Percentiles rank a stretch among this genome's conserved stretches.
phyloP scores from a whole-genome alignment of 2,888 invertebrate genomes.

The Hypolimnas misippus region DNA sequence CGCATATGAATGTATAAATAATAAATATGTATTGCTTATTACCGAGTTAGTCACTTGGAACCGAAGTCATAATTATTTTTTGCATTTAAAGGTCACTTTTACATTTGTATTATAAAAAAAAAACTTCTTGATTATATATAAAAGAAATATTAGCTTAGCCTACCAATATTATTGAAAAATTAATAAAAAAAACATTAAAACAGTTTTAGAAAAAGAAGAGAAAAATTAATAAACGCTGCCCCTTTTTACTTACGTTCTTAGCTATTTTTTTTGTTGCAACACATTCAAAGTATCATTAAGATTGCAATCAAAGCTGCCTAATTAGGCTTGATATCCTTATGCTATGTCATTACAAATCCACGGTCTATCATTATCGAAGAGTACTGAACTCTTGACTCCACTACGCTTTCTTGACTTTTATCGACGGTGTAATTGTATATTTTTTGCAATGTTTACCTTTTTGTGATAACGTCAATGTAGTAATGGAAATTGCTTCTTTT shows the following conservation, averaged over 20 bases:
- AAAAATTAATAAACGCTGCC: background rate
- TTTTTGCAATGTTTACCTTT: constrained; percentile 5
- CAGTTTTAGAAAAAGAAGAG: background rate
- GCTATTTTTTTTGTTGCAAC: background rate
- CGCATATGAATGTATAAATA: background rate
- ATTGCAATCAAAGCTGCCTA: constrained; percentile 12
- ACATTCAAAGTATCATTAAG: constrained; percentile 13
- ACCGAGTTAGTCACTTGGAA: background rate
- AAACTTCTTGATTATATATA: too few species aligned
- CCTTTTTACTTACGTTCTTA: background rate
- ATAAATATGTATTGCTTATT: background rate
- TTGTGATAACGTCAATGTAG: background rate
- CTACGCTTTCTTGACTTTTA: background rate
- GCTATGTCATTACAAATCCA: constrained; percentile 12
- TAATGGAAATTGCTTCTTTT: too few species aligned
- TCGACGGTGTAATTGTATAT: constrained; percentile 3
- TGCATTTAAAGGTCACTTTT: background rate
- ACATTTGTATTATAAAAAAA: background rate
- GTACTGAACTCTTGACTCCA: constrained; percentile 2
- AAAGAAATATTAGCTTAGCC: background rate
- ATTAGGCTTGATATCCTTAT: background rate
- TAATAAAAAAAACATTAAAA: too few species aligned
- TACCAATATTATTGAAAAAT: too few species aligned
- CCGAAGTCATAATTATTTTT: background rate
- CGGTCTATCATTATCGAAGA: constrained; percentile 17